Evolutionary conservation across 2,797 vertebrate genomes (phyloP).

Genomic region (Crax fasciolata): DNA sequence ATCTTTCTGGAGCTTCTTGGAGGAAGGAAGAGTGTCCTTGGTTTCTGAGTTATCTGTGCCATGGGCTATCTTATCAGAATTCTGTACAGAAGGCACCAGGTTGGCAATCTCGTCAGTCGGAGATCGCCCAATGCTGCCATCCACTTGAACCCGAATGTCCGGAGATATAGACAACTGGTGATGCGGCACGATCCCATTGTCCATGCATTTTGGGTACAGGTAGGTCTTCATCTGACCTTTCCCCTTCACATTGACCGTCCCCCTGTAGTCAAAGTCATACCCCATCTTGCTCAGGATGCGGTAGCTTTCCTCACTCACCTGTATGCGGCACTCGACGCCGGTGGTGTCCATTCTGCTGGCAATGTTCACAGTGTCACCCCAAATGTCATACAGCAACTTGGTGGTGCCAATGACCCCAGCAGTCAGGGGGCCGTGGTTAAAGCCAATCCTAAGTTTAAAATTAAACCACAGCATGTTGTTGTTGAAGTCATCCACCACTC

Average conservation of each 20-base stretch:
- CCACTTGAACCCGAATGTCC: constrained; percentile 96
- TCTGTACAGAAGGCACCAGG: constrained; percentile 89
- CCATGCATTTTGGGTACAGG: constrained; percentile 93
- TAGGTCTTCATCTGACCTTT: constrained; percentile 99
- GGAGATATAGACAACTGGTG: constrained; percentile 97
- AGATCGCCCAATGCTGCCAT: constrained; percentile 98
- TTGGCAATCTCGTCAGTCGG: constrained; percentile 95
- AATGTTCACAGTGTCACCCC: constrained; percentile 99
- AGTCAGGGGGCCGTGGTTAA: constrained; percentile 96
- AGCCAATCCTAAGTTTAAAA: constrained; percentile 96
- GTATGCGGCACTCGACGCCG: constrained; percentile 95
- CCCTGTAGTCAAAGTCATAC: constrained; percentile 96
- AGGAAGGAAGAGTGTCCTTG: constrained; percentile 68
- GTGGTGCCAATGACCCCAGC: constrained; percentile 98
- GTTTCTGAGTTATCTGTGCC: constrained; percentile 68
- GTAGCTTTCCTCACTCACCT: constrained; percentile 98
- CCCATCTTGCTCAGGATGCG: constrained; percentile 92
- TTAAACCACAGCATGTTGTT: constrained; percentile 99
- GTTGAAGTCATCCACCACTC: constrained; percentile 97
- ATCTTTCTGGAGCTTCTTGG: constrained; percentile 79
- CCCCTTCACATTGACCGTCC: constrained; percentile 98
- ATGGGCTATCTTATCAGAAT: constrained; percentile 68
- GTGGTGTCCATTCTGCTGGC: constrained; percentile 99
- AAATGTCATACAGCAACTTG: constrained; percentile 97
- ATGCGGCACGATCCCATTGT: constrained; percentile 92